phyloP scores from a whole-genome alignment of 35 echinoderm and acorn worm genomes.

The Stichopus chloronotus region DNA sequence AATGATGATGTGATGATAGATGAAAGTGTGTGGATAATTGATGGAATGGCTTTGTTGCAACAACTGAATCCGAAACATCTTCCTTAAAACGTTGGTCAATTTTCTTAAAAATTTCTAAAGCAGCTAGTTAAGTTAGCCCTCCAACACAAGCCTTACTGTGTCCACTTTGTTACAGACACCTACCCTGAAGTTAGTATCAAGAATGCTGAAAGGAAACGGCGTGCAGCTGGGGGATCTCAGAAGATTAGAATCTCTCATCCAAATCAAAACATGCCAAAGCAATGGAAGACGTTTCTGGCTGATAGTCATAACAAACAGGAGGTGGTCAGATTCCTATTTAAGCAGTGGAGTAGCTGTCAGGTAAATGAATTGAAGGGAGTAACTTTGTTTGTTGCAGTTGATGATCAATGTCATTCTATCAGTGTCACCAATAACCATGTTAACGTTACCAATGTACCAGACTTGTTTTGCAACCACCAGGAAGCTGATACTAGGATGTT shows the following conservation, averaged over 20 bases:
- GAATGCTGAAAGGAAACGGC: slow-evolving; percentile 64
- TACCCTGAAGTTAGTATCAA: slow-evolving; percentile 77
- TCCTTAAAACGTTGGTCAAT: slow-evolving; percentile 36
- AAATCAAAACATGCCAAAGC: slow-evolving; percentile 65
- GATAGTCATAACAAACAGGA: slow-evolving; percentile 49
- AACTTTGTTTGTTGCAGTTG: slow-evolving; percentile 30
- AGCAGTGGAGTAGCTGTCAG: slow-evolving; percentile 43
- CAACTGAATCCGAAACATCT: slow-evolving; percentile 48
- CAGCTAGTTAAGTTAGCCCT: slow-evolving; percentile 13
- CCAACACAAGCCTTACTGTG: neutral
- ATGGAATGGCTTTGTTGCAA: slow-evolving; percentile 70
- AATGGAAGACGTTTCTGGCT: slow-evolving; percentile 77
- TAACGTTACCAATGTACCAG: slow-evolving; percentile 3
- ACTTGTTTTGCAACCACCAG: slow-evolving; percentile 38
- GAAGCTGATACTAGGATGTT: slow-evolving; percentile 62
- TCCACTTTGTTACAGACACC: slow-evolving; percentile 78
- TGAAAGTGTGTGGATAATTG: slow-evolving; percentile 62
- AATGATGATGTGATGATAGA: no score
- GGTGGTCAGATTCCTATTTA: slow-evolving; percentile 62
- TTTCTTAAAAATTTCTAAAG: slow-evolving; percentile 36
- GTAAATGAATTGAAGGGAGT: slow-evolving; percentile 31
- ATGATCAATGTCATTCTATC: slow-evolving; percentile 7
- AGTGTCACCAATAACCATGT: neutral
- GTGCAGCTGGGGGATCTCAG: slow-evolving; percentile 67
- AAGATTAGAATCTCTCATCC: slow-evolving; percentile 6